Conservation (phyloP, 2,888 invertebrate species). For the Himalopsyche anomala region DNA sequence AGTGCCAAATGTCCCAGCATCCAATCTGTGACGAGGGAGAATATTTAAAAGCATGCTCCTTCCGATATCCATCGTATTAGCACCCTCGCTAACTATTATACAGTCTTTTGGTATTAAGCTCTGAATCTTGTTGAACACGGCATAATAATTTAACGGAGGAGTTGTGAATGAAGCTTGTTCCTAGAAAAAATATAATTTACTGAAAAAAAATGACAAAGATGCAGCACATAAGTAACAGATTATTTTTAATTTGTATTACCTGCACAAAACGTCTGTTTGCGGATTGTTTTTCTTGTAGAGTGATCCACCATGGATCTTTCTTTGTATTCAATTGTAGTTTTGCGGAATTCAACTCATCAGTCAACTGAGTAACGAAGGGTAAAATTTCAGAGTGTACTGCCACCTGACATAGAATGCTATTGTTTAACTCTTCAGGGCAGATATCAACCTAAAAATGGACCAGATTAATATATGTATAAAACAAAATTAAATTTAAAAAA, state of each 20-base stretch:
- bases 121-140: slow-evolving; percentile 91
- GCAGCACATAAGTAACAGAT: neutral
- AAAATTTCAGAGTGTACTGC: slow-evolving; percentile 91
- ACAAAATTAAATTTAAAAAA: neutral
- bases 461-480: neutral
- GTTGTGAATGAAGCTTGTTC: slow-evolving; percentile 80
- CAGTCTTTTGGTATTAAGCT: slow-evolving; percentile 86
- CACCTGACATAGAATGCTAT: slow-evolving; percentile 87
- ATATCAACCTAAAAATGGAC: slow-evolving; percentile 83
- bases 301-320: slow-evolving; percentile 85
- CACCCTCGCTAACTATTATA: slow-evolving; percentile 96
- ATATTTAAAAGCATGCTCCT: slow-evolving; percentile 91
- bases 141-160: slow-evolving; percentile 94
- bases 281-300: slow-evolving; percentile 82
- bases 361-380: slow-evolving; percentile 82
- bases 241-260: slow-evolving; percentile 71
- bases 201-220: neutral
- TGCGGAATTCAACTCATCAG: slow-evolving; percentile 76
- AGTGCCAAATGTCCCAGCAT: slow-evolving; percentile 97
- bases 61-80: slow-evolving; percentile 99
- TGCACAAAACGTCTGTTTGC: slow-evolving; percentile 83
- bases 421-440: slow-evolving; percentile 93
- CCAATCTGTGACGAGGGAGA: slow-evolving; percentile 90
- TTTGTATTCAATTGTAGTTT: slow-evolving; percentile 78
- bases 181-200: slow-evolving; percentile 68